phyloP scores from a whole-genome alignment of 2,113 vertebrate species.

The Rhineura floridana region DNA sequence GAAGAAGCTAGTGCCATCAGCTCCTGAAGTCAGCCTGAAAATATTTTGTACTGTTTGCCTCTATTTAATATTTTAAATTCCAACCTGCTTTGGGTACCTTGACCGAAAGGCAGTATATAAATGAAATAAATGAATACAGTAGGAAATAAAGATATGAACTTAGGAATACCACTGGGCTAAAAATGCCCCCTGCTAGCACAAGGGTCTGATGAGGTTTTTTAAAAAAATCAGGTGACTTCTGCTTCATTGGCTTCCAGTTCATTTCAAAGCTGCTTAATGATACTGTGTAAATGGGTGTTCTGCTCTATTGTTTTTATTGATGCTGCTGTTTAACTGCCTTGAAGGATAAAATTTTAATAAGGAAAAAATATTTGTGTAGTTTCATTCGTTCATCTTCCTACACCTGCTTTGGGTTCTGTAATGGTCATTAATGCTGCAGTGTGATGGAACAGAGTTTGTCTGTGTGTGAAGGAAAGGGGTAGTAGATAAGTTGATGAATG shows the following conservation, averaged over 20 bases:
- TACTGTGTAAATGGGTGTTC: neutral
- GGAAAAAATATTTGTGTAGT: neutral
- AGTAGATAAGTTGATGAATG: neutral
- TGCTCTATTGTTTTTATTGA: neutral
- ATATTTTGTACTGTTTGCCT: no score
- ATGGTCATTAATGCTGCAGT: neutral
- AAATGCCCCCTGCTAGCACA: no score
- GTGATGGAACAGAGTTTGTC: neutral
- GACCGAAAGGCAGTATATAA: no score
- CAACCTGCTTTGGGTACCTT: no score
- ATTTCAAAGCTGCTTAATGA: neutral
- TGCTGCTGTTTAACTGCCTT: neutral
- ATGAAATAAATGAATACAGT: no score
- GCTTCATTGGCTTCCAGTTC: no score
- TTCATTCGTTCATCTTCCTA: neutral
- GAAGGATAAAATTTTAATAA: neutral
- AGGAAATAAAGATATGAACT: neutral
- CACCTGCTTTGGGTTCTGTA: neutral
- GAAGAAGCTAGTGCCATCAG: no score
- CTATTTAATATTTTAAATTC: no score
- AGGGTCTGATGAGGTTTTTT: no score
- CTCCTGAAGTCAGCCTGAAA: no score
- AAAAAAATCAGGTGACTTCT: no score
- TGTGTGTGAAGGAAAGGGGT: neutral
- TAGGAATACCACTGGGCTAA: neutral